A percentile compares a stretch with the other conserved stretches of the same genome.
Conservation (phyloP, 1,140 invertebrate genomes). For the Druon quercuslanigerum region DNA sequence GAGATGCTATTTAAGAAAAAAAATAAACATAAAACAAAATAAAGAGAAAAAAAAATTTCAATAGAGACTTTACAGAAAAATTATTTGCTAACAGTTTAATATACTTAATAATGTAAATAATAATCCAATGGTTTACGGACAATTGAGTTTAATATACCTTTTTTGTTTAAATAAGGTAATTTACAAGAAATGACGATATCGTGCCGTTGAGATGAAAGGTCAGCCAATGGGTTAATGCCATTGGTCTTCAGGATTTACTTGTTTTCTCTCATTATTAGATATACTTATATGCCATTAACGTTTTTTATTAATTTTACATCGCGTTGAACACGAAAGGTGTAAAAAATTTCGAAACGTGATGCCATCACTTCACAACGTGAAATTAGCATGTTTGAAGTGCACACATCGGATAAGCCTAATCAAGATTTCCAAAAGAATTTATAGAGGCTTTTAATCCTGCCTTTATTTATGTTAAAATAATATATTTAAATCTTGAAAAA, state of each 20-base stretch:
- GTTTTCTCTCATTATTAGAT: constrained; percentile 27
- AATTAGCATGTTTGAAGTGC: constrained; percentile 19
- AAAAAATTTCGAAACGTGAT: constrained; percentile 18
- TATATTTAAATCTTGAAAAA: no score
- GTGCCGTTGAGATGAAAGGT: constrained; percentile 29
- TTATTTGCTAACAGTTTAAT: not conserved
- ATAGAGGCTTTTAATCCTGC: no score
- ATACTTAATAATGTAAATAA: constrained; percentile 6
- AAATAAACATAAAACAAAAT: not conserved
- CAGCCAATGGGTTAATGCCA: constrained; percentile 2
- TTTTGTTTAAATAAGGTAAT: constrained; percentile 4
- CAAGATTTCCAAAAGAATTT: no score
- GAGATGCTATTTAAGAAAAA: not conserved
- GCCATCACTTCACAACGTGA: constrained; percentile 12
- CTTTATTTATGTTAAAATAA: no score
- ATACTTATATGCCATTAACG: constrained; percentile 29
- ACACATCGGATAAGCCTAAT: not conserved
- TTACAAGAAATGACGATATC: constrained; percentile 16
- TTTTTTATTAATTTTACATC: constrained; percentile 29
- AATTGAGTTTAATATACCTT: constrained; percentile 18
- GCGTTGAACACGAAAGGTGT: constrained; percentile 25
- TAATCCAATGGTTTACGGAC: not conserved
- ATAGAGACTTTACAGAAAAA: not conserved
- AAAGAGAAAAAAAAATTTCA: not conserved
- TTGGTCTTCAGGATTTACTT: constrained; percentile 19